A percentile compares a stretch with the other conserved stretches of the same genome.
phyloP scores from a whole-genome alignment of 2,888 invertebrate genomes.

The Sphinx pinastri region DNA sequence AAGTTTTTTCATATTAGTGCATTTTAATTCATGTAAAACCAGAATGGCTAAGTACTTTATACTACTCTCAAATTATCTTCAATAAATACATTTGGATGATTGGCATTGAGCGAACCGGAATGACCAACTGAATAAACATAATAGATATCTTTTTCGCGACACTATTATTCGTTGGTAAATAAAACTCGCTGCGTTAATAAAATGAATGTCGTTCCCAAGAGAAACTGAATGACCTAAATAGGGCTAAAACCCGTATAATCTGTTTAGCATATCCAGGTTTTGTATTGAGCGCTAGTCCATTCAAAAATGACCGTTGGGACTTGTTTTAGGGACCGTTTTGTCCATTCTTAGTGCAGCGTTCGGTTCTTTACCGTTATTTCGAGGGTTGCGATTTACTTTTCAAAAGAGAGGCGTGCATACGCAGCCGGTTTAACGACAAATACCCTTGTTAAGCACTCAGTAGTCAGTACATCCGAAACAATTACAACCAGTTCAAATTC shows the following conservation, averaged over 20 bases:
- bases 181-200: neutral
- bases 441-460: constrained; percentile 42
- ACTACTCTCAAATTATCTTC: too few relatives aligned
- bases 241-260: neutral
- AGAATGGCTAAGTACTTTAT: too few relatives aligned
- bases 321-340: constrained; percentile 53
- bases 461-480: neutral
- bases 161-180: neutral
- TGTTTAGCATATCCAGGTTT: constrained; percentile 4
- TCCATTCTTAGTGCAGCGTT: constrained; percentile 54
- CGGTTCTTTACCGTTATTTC: constrained; percentile 61
- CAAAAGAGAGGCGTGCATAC: constrained; percentile 51
- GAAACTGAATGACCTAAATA: neutral
- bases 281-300: constrained; percentile 4
- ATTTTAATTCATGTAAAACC: neutral
- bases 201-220: neutral
- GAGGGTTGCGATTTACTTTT: constrained; percentile 61
- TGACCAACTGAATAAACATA: neutral
- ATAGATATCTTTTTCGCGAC: neutral
- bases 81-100: neutral
- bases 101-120: neutral
- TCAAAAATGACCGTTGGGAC: constrained; percentile 60
- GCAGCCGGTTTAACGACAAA: constrained; percentile 50
- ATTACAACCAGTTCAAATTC: neutral
- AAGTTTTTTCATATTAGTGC: neutral